Conservation (phyloP, 2,113 vertebrate species). For the Piliocolobus tephrosceles region DNA sequence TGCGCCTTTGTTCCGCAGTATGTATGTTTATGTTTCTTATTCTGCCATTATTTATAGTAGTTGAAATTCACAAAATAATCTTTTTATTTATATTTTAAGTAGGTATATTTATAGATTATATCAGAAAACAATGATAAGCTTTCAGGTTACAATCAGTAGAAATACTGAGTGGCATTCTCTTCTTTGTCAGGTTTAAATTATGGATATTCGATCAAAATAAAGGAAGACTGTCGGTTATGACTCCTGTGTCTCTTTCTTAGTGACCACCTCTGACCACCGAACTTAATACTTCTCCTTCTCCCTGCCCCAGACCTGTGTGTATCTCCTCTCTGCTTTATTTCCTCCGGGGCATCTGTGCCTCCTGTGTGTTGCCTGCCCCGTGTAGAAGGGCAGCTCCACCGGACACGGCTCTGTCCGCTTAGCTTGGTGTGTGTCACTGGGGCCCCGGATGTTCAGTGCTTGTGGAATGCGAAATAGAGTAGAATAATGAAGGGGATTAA, state of each 20-base stretch:
- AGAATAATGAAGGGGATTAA: not conserved
- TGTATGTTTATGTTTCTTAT: not conserved
- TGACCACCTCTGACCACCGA: not conserved
- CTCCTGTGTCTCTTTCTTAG: fast-evolving
- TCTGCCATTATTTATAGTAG: not conserved
- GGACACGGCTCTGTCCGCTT: not conserved
- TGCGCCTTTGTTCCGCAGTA: not conserved
- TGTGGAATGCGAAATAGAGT: not conserved
- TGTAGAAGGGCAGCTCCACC: not conserved
- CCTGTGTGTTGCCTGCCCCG: not conserved
- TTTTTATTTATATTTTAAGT: not conserved
- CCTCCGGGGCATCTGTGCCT: not conserved
- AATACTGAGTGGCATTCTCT: not conserved
- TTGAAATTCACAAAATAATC: not conserved
- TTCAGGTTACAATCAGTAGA: not conserved
- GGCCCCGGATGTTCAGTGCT: no score
- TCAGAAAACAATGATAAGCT: not conserved
- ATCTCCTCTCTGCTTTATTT: not conserved
- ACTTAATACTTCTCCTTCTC: fast-evolving
- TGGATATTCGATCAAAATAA: not conserved
- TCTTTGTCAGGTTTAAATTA: not conserved
- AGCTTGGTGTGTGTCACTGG: fast-evolving
- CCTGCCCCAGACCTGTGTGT: not conserved
- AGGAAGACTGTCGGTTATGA: fast-evolving
- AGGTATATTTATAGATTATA: not conserved